Evolutionary conservation across 2,888 invertebrate genomes (phyloP).

Genomic region (Ethmia dodecea): DNA sequence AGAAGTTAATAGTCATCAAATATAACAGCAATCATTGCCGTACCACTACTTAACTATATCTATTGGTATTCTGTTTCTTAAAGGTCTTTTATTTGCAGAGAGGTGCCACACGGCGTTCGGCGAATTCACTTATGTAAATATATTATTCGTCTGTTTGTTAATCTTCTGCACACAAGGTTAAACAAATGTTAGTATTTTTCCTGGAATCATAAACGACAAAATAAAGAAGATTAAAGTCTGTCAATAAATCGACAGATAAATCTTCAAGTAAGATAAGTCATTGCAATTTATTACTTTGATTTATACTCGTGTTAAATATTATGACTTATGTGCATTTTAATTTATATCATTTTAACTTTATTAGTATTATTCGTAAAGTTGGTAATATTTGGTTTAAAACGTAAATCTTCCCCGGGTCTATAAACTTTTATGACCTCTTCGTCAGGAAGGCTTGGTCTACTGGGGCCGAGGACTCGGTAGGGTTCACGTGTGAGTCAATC

Average conservation of each 20-base stretch:
- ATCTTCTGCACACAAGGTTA: conserved; percentile 35
- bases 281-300: conserved; percentile 10
- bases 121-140: conserved; percentile 44
- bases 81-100: no score
- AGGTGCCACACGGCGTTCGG: conserved; percentile 20
- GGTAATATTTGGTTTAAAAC: no score
- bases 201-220: conserved; percentile 30
- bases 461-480: conserved; percentile 27
- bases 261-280: conserved; percentile 18
- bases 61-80: no score
- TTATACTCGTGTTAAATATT: background rate
- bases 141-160: conserved; percentile 33
- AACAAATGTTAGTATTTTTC: conserved; percentile 38
- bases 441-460: conserved; percentile 28
- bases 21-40: no score
- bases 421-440: no score
- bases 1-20: no score
- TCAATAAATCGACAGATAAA: conserved; percentile 27
- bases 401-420: no score
- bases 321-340: conserved; percentile 6
- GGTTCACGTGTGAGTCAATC: conserved; percentile 48
- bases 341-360: no score
- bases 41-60: no score
- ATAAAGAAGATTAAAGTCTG: conserved; percentile 22
- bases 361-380: no score